Conservation (phyloP, 2,797 vertebrate genomes). For the Sebastes diaconus region DNA sequence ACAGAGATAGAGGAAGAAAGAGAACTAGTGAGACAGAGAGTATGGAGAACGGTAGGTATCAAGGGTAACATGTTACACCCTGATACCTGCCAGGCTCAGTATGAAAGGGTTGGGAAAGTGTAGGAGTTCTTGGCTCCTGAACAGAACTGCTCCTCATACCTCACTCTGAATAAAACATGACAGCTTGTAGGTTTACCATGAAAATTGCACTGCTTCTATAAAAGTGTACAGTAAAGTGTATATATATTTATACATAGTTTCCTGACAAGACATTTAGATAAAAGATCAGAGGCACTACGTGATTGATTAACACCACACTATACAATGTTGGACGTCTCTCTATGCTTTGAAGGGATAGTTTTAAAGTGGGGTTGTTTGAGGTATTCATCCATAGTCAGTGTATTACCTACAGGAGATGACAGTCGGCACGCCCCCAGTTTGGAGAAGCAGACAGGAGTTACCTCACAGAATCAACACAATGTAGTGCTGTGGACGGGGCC, state of each 20-base stretch:
- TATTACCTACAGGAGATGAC: not conserved
- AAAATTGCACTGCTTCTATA: slow-evolving; percentile 1
- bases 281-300: not conserved
- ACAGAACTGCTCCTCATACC: slow-evolving; percentile 3
- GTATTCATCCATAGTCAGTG: not conserved
- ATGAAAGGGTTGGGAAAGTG: slow-evolving; percentile 3
- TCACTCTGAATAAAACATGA: slow-evolving; percentile 48
- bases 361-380: not conserved
- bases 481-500: not conserved
- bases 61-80: not conserved
- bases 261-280: slow-evolving; percentile 4
- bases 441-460: not conserved
- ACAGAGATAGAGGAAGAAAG: not conserved
- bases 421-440: too few relatives aligned
- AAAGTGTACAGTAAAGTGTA: not conserved
- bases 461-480: too few relatives aligned
- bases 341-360: not conserved
- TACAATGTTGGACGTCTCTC: not conserved
- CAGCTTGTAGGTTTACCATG: slow-evolving; percentile 31
- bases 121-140: slow-evolving; percentile 20
- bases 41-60: not conserved
- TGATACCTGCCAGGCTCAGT: not conserved
- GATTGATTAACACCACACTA: not conserved
- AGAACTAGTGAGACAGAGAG: not conserved
- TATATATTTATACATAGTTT: not conserved